Evolutionary conservation across 1,140 invertebrate species (phyloP).

Genomic region (Macrobrachium nipponense): DNA sequence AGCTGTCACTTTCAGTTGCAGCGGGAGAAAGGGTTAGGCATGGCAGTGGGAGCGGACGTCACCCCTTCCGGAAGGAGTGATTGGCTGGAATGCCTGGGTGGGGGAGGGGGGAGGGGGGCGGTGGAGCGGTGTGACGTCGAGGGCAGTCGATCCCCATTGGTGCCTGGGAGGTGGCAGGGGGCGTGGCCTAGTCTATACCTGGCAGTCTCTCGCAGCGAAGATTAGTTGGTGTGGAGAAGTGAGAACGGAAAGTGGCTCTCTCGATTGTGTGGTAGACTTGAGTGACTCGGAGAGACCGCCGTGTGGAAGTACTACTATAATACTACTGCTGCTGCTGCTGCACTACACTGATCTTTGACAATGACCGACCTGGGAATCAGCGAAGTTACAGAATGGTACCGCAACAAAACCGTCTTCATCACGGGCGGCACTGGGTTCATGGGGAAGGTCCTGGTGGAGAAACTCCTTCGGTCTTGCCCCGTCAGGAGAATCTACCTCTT

Average conservation of each 20-base stretch:
- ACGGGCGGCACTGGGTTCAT: slow-evolving; percentile 82
- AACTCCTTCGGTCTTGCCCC: slow-evolving; percentile 82
- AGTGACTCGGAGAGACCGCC: slow-evolving; percentile 19
- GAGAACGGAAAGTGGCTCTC: slow-evolving; percentile 6
- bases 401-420: slow-evolving; percentile 76
- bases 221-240: slow-evolving; percentile 46
- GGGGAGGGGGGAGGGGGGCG: slow-evolving; percentile 25
- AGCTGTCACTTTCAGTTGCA: slow-evolving; percentile 37
- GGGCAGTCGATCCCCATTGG: not conserved
- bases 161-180: slow-evolving; percentile 14
- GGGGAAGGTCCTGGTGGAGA: slow-evolving; percentile 87
- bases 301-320: not conserved
- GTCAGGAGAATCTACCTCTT: slow-evolving; percentile 81
- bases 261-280: not conserved
- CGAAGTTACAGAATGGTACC: slow-evolving; percentile 62
- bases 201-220: not conserved
- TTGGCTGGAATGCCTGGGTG: not conserved
- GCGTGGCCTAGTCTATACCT: slow-evolving; percentile 30
- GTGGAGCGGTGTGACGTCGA: slow-evolving; percentile 20
- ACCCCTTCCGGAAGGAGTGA: not conserved
- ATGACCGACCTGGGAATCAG: slow-evolving; percentile 52
- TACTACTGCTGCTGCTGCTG: not conserved
- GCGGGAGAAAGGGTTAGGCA: slow-evolving; percentile 41
- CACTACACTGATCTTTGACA: not conserved
- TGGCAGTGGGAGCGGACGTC: slow-evolving; percentile 11